These are phyloP conservation scores for Ischnus inquisitorius DNA, from an alignment of 2,888 invertebrate genomes.

Conservation along the genomic window DNA sequence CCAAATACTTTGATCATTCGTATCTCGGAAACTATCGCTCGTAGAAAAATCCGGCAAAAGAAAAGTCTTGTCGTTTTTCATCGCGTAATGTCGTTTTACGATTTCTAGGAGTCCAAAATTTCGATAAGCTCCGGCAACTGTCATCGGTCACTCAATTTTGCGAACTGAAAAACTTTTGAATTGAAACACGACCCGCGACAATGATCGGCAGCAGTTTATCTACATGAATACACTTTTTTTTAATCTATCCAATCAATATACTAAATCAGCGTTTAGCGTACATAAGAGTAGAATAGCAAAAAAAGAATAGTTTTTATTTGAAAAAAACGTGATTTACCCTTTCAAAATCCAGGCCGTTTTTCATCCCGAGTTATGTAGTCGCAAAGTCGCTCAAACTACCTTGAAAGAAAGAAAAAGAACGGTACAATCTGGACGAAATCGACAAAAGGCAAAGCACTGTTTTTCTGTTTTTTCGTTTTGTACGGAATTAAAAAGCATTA, in stretches of 20 bases:
- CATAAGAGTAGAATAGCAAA: conserved; percentile 25
- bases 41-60: neutral
- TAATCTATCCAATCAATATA: neutral
- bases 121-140: too few relatives aligned
- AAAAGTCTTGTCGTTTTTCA: neutral
- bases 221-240: neutral
- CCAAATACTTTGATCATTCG: neutral
- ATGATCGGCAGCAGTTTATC: neutral
- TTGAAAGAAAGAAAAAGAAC: conserved; percentile 64
- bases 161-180: too few relatives aligned
- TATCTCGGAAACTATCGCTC: neutral
- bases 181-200: too few relatives aligned
- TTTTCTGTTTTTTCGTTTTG: conserved; percentile 4
- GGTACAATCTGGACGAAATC: conserved; percentile 59
- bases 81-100: neutral
- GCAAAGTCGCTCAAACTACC: conserved; percentile 68
- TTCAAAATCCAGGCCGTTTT: conserved; percentile 65
- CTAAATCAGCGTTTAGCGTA: neutral
- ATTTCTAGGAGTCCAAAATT: neutral
- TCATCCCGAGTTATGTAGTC: conserved; percentile 64
- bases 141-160: too few relatives aligned
- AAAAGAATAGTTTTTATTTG: conserved; percentile 46
- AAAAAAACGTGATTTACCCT: conserved; percentile 62
- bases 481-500: conserved; percentile 12
- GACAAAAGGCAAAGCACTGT: conserved; percentile 22